Base-by-base conservation (phyloP, 2,888 invertebrate genomes). In the Capitulum mitella region DNA sequence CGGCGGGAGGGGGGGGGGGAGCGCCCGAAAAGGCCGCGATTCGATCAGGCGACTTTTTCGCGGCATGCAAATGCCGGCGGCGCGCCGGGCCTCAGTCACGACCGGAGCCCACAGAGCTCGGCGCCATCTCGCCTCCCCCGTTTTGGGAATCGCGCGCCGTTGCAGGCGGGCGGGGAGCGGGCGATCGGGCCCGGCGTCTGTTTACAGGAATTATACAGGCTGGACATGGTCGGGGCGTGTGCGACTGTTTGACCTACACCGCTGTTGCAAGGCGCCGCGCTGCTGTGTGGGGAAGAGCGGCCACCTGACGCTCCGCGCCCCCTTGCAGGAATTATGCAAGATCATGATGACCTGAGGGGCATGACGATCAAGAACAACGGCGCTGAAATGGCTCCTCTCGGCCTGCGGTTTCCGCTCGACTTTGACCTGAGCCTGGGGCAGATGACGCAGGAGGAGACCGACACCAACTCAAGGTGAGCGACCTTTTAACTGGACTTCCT, bases 251-350 rank as follows among this genome's bases (percentile, higher is more conserved):
- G 58, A 58, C 58, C 58, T n/a, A 29, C n/a, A 29, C 22, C n/a
- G 29, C 2, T 14, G 61, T 10, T n/a, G 19, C 61, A 29, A 32
- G 32, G 10, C 32, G 16, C 10, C 14, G 32, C 32, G 61, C 0
- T 19, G 32, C 14, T 1, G 14, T 14, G 61, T 34, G 32, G 32
- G 12, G 29, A 8, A 14, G 10, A 26, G 29, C 29, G 61, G 26
- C 29, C 16, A 34, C 8, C 61, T 16, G 2, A 8, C 32, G 61
- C 6, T n/a, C n/a, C 58, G 26, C 3, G n/a, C 58, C 5, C 64
- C 14, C 14, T 34, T 32, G 16, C 70, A 70, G 70, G 70, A 70
- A 70, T 26, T 26, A 70, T 70, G 70, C 70, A 70, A 70, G 70
- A 70, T 70, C 40, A 40, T 40, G 70, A 70, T 40, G 70, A 40